Percentiles rank a stretch among this genome's conserved stretches.
These are phyloP conservation scores for Esox lucius DNA, from an alignment of 2,797 vertebrate genomes.

Conservation along the genomic window DNA sequence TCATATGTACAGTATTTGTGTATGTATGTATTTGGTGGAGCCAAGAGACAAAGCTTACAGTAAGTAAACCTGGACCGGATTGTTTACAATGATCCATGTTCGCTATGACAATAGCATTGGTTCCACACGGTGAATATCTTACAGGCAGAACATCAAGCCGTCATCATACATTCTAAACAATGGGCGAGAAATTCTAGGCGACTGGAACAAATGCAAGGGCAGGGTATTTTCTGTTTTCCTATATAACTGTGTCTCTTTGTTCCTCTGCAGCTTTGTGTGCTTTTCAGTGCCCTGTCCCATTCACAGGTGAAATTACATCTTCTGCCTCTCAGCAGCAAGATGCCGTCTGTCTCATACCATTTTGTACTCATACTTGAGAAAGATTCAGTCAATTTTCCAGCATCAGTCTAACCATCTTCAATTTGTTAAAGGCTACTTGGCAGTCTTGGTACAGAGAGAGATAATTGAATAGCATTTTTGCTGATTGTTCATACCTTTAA, in stretches of 20 bases:
- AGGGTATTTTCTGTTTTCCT: slow-evolving; percentile 14
- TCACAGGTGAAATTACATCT: slow-evolving; percentile 46
- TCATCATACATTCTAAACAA: slow-evolving; percentile 50
- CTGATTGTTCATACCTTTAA: slow-evolving; percentile 60
- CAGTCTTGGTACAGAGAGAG: slow-evolving; percentile 37
- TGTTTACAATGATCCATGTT: slow-evolving; percentile 46
- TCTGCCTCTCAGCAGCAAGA: slow-evolving; percentile 40
- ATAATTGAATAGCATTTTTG: slow-evolving; percentile 66
- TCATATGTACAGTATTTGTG: not conserved
- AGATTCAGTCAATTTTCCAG: slow-evolving; percentile 62
- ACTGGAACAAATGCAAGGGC: slow-evolving; percentile 43
- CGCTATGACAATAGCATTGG: slow-evolving; percentile 44
- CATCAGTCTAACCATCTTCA: slow-evolving; percentile 62
- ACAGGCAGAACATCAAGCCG: slow-evolving; percentile 53
- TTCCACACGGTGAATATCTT: slow-evolving; percentile 46
- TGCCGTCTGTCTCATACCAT: slow-evolving; percentile 18
- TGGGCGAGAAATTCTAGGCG: slow-evolving; percentile 31
- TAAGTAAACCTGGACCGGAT: slow-evolving; percentile 19
- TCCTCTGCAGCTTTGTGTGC: slow-evolving; percentile 7
- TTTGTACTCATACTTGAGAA: slow-evolving; percentile 38
- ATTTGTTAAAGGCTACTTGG: slow-evolving; percentile 63
- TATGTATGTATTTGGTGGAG: slow-evolving; percentile 22
- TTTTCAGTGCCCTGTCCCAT: slow-evolving; percentile 37
- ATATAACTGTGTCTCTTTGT: not conserved
- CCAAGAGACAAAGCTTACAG: not conserved